phyloP scores from a whole-genome alignment of 30 jellyfish, hydroid and myxozoan genomes.

The Aurelia sp. region DNA sequence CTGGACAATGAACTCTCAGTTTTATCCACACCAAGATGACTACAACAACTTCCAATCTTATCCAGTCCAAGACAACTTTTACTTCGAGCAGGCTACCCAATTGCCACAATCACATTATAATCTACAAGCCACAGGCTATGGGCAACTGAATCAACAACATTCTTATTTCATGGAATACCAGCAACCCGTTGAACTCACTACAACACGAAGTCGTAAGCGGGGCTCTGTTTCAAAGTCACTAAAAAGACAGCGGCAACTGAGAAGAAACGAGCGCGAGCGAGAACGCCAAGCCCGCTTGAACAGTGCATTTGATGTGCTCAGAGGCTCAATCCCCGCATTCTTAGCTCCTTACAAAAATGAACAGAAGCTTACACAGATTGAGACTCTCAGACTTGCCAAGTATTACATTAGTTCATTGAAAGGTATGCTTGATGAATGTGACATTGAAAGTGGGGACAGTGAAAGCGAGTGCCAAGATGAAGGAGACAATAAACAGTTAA shows the following conservation, averaged over 20 bases:
- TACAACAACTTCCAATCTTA: not conserved
- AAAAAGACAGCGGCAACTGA: constrained; percentile 88
- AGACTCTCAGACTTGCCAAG: constrained; percentile 95
- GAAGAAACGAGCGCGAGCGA: constrained; percentile 98
- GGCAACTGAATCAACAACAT: not conserved
- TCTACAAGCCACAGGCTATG: not conserved
- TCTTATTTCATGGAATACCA: constrained; percentile 8
- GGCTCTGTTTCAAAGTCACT: constrained; percentile 49
- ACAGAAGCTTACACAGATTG: constrained; percentile 97
- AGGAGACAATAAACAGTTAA: constrained; percentile 3
- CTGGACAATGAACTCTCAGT: constrained; percentile 30
- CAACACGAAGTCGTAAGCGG: constrained; percentile 20
- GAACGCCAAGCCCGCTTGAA: constrained; percentile 96
- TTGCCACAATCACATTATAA: constrained; percentile 14
- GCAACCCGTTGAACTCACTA: constrained; percentile 24
- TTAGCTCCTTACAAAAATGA: constrained; percentile 96
- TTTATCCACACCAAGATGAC: constrained; percentile 14
- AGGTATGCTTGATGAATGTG: constrained; percentile 87
- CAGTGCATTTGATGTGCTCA: constrained; percentile 96
- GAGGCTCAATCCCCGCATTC: constrained; percentile 92
- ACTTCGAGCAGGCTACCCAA: constrained; percentile 24
- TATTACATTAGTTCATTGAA: constrained; percentile 86
- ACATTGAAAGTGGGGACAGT: constrained; percentile 36
- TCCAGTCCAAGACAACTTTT: constrained; percentile 38
- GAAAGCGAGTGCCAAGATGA: constrained; percentile 8